Conservation (phyloP, 2,113 vertebrate species). For the Isurus oxyrinchus region DNA sequence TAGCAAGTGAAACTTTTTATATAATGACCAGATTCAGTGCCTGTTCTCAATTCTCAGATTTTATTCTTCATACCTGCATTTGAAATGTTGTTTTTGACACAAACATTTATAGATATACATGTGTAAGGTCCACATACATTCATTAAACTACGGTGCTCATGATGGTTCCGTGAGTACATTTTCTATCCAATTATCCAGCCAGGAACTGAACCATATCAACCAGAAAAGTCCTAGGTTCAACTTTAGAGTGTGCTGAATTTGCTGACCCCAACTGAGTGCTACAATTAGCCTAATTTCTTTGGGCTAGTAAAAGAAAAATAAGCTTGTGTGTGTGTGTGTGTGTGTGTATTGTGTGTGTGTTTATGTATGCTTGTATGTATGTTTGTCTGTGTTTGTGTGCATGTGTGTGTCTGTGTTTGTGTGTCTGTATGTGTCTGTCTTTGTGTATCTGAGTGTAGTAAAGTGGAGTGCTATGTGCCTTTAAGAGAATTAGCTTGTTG, state of each 20-base stretch:
- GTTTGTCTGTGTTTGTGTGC: too few species aligned
- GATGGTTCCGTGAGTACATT: background rate
- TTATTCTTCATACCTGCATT: background rate
- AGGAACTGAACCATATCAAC: background rate
- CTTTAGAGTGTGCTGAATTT: background rate
- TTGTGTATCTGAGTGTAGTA: background rate
- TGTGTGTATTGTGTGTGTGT: too few species aligned
- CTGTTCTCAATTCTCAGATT: background rate
- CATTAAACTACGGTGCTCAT: background rate
- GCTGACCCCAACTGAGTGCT: background rate
- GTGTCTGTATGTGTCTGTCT: background rate
- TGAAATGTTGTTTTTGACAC: background rate
- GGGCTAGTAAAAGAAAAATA: background rate
- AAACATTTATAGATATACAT: background rate
- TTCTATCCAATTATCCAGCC: background rate
- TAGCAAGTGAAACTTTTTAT: background rate
- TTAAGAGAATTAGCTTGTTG: too few species aligned
- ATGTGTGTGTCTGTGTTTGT: too few species aligned
- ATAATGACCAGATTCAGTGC: background rate
- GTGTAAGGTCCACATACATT: background rate
- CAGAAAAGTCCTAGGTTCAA: background rate
- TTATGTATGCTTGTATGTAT: too few species aligned
- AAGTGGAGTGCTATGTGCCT: too few species aligned
- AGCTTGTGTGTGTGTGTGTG: too few species aligned
- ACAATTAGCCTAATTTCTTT: background rate